These are phyloP conservation scores for Trileptium ribeirensis DNA, from an alignment of 2,888 invertebrate genomes.

Conservation along the genomic window DNA sequence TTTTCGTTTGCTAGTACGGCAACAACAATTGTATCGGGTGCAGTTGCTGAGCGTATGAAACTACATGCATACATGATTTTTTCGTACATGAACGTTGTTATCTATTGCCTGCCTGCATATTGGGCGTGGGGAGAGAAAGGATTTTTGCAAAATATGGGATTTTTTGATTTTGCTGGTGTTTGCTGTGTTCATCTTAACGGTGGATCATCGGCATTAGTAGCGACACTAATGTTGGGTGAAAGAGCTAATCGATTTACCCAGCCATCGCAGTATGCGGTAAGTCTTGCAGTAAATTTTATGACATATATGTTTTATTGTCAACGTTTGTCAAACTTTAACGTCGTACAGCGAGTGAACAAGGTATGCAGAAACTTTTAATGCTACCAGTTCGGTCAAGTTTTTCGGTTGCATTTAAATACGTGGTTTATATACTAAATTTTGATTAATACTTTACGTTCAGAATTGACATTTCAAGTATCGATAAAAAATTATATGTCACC, in stretches of 20 bases:
- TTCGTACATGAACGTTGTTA: slow-evolving; percentile 68
- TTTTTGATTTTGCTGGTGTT: slow-evolving; percentile 55
- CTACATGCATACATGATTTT: slow-evolving; percentile 49
- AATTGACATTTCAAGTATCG: no score
- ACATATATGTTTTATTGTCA: no score
- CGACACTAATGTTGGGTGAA: slow-evolving; percentile 80
- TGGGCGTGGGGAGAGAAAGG: slow-evolving; percentile 62
- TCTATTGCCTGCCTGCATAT: slow-evolving; percentile 78
- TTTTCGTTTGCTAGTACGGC: slow-evolving; percentile 76
- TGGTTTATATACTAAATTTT: no score
- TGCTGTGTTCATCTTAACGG: slow-evolving; percentile 73
- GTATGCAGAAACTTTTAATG: no score
- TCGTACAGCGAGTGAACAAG: no score
- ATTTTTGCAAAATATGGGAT: slow-evolving; percentile 66
- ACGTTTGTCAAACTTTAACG: no score
- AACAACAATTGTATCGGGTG: slow-evolving; percentile 84
- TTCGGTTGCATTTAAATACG: no score
- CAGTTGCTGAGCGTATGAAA: slow-evolving; percentile 70
- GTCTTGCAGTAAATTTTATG: slow-evolving; percentile 61
- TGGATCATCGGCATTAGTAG: slow-evolving; percentile 69
- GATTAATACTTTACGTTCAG: no score
- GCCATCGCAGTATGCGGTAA: neutral
- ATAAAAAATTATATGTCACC: no score
- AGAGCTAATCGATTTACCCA: slow-evolving; percentile 56
- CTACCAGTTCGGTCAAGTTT: no score